Evolutionary conservation across 2,888 invertebrate species (phyloP).

Genomic region (Hemaris fuciformis): DNA sequence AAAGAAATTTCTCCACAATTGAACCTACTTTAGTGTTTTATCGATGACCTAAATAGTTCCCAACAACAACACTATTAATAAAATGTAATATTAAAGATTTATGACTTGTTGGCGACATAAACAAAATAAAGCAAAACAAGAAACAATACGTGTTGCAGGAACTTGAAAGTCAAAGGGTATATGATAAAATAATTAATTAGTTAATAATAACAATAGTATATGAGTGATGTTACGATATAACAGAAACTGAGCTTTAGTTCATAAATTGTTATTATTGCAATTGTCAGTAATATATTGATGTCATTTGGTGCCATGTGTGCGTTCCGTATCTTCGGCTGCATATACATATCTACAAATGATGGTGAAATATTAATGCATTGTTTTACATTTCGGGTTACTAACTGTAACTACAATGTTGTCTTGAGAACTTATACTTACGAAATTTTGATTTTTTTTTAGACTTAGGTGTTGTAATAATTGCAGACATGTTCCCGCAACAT

Average conservation of each 20-base stretch:
- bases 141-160: no score
- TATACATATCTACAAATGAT: constrained; percentile 21
- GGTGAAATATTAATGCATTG: not conserved
- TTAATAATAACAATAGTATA: not conserved
- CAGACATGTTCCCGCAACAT: no score
- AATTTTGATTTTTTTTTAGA: no score
- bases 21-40: no score
- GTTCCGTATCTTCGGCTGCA: constrained; percentile 19
- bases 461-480: no score
- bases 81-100: no score
- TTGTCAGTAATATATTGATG: constrained; percentile 57
- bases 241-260: constrained; percentile 30
- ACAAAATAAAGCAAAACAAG: no score
- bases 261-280: constrained; percentile 56
- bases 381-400: not conserved
- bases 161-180: not conserved
- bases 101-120: no score
- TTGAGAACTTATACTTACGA: not conserved
- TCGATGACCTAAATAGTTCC: no score
- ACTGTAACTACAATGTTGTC: not conserved
- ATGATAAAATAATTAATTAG: not conserved
- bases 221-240: constrained; percentile 31
- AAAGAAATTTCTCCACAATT: no score
- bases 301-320: constrained; percentile 45
- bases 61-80: no score